These are phyloP conservation scores for Monarcha castaneiventris DNA, from an alignment of 2,113 vertebrate species.

Conservation along the genomic window DNA sequence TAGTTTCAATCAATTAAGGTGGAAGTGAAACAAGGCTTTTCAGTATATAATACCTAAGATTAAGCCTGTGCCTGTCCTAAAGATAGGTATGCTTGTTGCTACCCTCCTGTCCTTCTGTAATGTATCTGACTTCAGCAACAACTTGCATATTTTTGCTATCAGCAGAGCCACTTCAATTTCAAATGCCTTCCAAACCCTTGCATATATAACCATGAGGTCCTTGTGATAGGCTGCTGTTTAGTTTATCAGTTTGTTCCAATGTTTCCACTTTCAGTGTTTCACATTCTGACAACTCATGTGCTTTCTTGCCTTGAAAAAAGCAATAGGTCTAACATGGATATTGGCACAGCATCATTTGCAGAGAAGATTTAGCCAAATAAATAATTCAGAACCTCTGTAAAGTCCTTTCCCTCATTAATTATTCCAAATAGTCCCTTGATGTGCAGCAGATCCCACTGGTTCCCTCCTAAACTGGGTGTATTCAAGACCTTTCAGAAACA, in stretches of 20 bases:
- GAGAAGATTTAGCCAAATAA: not conserved
- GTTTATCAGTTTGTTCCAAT: constrained; percentile 47
- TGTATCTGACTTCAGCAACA: not conserved
- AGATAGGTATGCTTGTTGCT: not conserved
- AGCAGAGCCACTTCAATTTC: not conserved
- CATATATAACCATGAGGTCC: not conserved
- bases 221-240: constrained; percentile 17
- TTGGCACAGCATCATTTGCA: not conserved
- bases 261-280: not conserved
- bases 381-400: not conserved
- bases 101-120: not conserved
- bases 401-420: not conserved
- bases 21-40: not conserved
- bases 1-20: not conserved
- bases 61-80: not conserved
- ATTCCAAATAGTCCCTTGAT: not conserved
- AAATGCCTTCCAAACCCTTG: constrained; percentile 27
- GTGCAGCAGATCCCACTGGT: not conserved
- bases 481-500: not conserved
- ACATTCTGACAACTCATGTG: not conserved
- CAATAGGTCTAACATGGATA: not conserved
- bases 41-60: not conserved
- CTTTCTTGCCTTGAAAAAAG: constrained; percentile 12
- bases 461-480: not conserved
- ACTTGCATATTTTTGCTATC: not conserved